These are phyloP conservation scores for Helicoverpa zea DNA, from an alignment of 1,140 invertebrate genomes.

Conservation along the genomic window DNA sequence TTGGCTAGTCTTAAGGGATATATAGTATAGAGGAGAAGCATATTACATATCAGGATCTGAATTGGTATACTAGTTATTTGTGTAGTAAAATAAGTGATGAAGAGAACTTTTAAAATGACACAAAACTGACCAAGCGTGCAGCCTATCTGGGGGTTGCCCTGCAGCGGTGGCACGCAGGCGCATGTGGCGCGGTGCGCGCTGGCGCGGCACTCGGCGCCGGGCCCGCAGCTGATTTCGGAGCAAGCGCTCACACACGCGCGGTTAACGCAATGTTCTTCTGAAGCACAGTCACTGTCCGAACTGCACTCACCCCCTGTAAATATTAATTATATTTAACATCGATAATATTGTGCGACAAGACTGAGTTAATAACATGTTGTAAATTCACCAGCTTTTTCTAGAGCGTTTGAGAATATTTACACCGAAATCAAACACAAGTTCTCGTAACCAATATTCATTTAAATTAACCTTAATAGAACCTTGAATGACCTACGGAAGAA, in stretches of 20 bases:
- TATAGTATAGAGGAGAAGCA: too few species aligned
- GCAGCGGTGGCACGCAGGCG: slow-evolving; percentile 91
- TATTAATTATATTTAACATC: background rate
- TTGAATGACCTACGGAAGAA: background rate
- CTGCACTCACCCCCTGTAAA: slow-evolving; percentile 88
- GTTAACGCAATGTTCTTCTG: slow-evolving; percentile 91
- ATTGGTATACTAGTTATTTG: background rate
- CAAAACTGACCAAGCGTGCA: slow-evolving; percentile 89
- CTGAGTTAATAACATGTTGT: background rate
- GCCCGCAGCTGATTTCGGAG: slow-evolving; percentile 91
- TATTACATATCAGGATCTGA: too few species aligned
- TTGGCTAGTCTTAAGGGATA: too few species aligned
- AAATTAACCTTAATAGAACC: background rate
- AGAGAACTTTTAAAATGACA: background rate
- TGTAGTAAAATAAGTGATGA: background rate
- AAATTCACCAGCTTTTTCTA: too few species aligned
- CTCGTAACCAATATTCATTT: too few species aligned
- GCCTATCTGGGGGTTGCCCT: slow-evolving; percentile 93
- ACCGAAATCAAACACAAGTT: too few species aligned
- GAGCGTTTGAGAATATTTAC: too few species aligned
- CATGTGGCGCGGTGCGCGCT: slow-evolving; percentile 92
- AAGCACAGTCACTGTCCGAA: slow-evolving; percentile 87
- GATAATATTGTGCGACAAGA: background rate
- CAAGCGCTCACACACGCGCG: slow-evolving; percentile 93
- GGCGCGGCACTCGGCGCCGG: slow-evolving; percentile 92